A percentile compares a stretch with the other conserved stretches of the same genome.
Evolutionary conservation across 1,140 invertebrate species (phyloP).

Genomic region (Diplogasteroides magnus): DNA sequence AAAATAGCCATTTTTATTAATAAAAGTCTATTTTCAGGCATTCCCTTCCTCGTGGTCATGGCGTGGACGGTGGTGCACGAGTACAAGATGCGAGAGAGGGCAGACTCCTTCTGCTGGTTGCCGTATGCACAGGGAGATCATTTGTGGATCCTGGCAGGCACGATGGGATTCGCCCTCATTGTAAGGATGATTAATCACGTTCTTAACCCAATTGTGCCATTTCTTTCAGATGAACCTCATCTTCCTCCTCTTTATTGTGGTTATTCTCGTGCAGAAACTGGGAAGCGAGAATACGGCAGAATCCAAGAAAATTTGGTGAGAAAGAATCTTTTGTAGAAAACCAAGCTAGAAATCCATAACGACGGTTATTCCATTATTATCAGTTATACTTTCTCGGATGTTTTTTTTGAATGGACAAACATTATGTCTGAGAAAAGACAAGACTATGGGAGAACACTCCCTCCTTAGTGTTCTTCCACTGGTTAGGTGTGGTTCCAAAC

Average conservation of each 20-base stretch:
- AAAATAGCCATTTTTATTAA: too few relatives aligned
- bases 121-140: conserved; percentile 53
- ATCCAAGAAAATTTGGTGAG: conserved; percentile 52
- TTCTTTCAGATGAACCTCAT: conserved; percentile 48
- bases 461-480: too few relatives aligned
- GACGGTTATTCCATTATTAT: too few relatives aligned
- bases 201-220: background rate
- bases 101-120: conserved; percentile 49
- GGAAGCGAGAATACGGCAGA: conserved; percentile 49
- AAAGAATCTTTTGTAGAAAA: too few relatives aligned
- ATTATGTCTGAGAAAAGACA: too few relatives aligned
- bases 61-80: conserved; percentile 49
- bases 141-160: conserved; percentile 53
- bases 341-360: too few relatives aligned
- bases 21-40: too few relatives aligned
- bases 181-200: conserved; percentile 20
- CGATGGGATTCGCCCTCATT: conserved; percentile 50
- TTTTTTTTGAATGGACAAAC: too few relatives aligned
- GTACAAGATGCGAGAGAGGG: conserved; percentile 30
- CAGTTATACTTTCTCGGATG: too few relatives aligned
- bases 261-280: conserved; percentile 52
- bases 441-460: too few relatives aligned
- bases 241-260: conserved; percentile 45
- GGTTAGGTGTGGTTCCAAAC: too few relatives aligned
- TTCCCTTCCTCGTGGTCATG: conserved; percentile 50